Evolutionary conservation across 2,797 vertebrate genomes (phyloP).

Genomic region (Phataginus tetradactyla): DNA sequence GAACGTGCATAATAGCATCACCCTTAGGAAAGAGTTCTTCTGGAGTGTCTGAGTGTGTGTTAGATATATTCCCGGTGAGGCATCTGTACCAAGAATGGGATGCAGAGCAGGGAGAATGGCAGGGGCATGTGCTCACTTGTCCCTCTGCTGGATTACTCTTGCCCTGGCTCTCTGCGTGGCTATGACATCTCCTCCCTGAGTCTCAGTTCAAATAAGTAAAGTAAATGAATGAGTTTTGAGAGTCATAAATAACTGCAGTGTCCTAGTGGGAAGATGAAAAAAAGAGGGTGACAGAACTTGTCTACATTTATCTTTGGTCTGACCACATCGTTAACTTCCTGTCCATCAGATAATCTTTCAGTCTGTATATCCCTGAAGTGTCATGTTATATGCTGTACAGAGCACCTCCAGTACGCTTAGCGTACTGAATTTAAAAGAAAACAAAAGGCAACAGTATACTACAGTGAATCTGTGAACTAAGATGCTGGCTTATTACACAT

Average conservation of each 20-base stretch:
- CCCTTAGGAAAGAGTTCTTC: not conserved
- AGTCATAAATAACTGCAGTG: not conserved
- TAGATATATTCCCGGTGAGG: not conserved
- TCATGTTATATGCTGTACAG: too few species aligned
- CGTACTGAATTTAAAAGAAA: not conserved
- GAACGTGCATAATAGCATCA: not conserved
- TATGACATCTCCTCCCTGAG: not conserved
- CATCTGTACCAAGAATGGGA: not conserved
- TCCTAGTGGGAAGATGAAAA: not conserved
- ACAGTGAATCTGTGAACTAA: not conserved
- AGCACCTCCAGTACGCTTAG: not conserved
- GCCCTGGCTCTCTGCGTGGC: not conserved
- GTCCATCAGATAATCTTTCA: not conserved
- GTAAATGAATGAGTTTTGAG: not conserved
- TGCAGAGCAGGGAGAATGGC: not conserved
- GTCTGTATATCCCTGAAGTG: not conserved
- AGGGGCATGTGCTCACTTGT: not conserved
- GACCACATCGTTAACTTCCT: not conserved
- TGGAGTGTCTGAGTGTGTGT: not conserved
- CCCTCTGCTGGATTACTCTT: not conserved
- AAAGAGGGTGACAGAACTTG: not conserved
- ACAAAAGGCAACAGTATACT: not conserved
- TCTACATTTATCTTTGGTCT: not conserved
- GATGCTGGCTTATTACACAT: not conserved
- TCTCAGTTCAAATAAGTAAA: not conserved